Base-by-base conservation (phyloP, 1,140 invertebrate genomes). In the Octopus sinensis region DNA sequence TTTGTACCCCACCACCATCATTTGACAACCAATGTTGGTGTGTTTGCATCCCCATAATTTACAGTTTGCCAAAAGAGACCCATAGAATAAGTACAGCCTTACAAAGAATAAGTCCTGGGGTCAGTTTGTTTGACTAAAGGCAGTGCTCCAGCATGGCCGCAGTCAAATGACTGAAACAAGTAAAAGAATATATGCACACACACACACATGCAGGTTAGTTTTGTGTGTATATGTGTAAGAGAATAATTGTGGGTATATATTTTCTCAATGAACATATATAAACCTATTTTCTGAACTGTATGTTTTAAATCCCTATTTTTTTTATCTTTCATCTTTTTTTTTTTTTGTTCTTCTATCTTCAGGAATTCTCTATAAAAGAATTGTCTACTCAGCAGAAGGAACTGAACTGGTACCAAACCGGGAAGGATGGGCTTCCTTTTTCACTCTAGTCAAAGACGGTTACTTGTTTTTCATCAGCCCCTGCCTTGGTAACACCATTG, bases 401-500 rank as follows among this genome's bases (percentile, higher is more conserved):
- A 17, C 52, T 4, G 84, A 85, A 17, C 43, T 84, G 12, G 17
- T 85, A 53, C 86, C 86, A 6, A 83, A 86, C 75, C 10, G 78
- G 9, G 53, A 53, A 52, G 84, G 85, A 76, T 86, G 86, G 86
- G 56, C 76, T 23, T 79, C 81, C 52, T 79, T 86, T 6, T 85
- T 85, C 4, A 80, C 82, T n/a, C 80, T 86, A 6, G 84, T 86
- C 30, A 84, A 83, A 82, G 86, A 86, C 81, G 86, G 86, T 9
- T 86, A 86, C 73, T 53, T 86, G 5, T 86, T 86, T 78, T 86
- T 86, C 75, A 81, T 86, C n/a, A 86, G 86, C 56, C 86, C 86
- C 9, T 86, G 86, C 79, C 73, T 86, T 7, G 85, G 85, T 4
- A 83, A 84, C 78, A 56, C 81, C n/a, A 81, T 83, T 23, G 82